Evolutionary conservation across 2,888 invertebrate species (phyloP), one percentile per base, ranked within the genome.

Genomic region (Athripsodes cinereus): DNA sequence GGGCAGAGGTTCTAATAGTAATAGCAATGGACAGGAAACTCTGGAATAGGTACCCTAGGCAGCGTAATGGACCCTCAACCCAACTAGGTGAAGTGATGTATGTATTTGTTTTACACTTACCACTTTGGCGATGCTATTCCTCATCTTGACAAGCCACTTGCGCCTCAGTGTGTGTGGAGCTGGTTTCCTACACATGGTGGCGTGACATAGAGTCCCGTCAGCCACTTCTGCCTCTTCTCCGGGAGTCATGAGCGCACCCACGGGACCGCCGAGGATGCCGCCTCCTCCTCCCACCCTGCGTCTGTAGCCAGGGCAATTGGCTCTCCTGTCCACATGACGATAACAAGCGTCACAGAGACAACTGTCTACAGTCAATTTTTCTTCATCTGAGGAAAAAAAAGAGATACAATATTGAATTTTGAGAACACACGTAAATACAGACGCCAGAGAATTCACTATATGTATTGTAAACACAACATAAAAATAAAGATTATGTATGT

Each of bases 261-360:
- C 34, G 2, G 49, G 53, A 22, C 51, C 44, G 1, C 64, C 51
- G 20, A 47, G 34, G 18, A 58, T 55, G 31, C 53, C 35, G 1
- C 64, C 52, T 46, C 60, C 64, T 6, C 66, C 57, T 1, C 59
- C 48, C 22, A 76, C 76, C 0, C 83, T 77, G 67, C 85, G 85
- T 62, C 82, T 79, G 70, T 86, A 86, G 0, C 84, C 84, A 0
- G 86, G 84, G 56, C 82, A 84, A 74, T 87, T 87, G 52, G 90
- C 88, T 65, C 90, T 88, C 52, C 91, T 81, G 73, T 92, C 91
- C 53, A 92, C 88, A 69, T 90, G 90, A 0, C 92, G 83, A 72
- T 90, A 92, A 69, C 92, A 92, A 10, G 92, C 91, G 72, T 92
- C 91, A 71, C 92, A 92, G 19, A 92, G 78, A 66, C 92, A 92